Evolutionary conservation across 53 echinoderm and acorn worm species (phyloP).

Genomic region (Astropecten irregularis): DNA sequence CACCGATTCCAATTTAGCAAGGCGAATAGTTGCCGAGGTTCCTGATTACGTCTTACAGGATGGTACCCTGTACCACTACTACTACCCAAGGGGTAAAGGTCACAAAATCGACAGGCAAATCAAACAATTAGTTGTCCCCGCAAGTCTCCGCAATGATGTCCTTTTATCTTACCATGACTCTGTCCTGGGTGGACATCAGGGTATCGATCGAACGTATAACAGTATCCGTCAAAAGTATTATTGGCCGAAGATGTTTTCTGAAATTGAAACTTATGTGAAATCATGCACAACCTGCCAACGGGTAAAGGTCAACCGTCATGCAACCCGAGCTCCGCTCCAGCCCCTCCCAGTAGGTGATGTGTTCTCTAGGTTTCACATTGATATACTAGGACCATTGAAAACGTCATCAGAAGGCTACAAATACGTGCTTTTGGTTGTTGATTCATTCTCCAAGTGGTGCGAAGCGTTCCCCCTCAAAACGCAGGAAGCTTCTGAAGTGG

Average conservation of each 20-base stretch:
- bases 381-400: too few species aligned
- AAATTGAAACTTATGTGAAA: constrained; percentile 39
- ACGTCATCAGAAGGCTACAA: too few species aligned
- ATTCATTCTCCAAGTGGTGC: too few species aligned
- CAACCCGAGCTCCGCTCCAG: constrained; percentile 19
- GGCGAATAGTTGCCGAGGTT: neutral
- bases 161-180: neutral
- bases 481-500: too few species aligned
- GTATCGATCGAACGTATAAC: neutral
- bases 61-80: constrained; percentile 3
- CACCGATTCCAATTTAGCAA: neutral
- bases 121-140: constrained; percentile 15
- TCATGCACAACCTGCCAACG: constrained; percentile 46
- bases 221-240: neutral
- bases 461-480: too few species aligned
- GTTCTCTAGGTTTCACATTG: constrained; percentile 49
- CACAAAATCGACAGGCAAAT: constrained; percentile 28
- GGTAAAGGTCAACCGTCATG: constrained; percentile 42
- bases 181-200: neutral
- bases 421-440: too few species aligned
- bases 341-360: constrained; percentile 41
- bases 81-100: constrained; percentile 34
- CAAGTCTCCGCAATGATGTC: neutral
- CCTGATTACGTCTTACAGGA: constrained; percentile 27
- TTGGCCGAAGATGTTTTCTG: neutral